Percentiles rank a stretch among this genome's conserved stretches.
These are phyloP conservation scores for Malurus alboscapulatus DNA, from an alignment of 2,113 vertebrate genomes.

Conservation along the genomic window DNA sequence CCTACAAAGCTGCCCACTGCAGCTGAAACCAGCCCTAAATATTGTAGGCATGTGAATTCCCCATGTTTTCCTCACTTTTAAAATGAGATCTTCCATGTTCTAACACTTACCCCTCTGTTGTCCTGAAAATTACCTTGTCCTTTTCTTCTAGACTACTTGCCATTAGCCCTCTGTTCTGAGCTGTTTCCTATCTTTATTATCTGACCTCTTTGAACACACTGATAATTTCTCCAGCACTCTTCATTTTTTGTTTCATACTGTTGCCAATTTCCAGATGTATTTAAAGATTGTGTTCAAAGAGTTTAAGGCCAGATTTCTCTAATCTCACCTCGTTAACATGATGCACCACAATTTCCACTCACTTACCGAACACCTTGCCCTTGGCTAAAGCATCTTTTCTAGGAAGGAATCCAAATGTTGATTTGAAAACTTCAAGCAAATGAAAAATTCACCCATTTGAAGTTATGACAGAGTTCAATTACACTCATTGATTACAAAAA, in stretches of 20 bases:
- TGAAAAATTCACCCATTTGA: not conserved
- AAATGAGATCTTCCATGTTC: not conserved
- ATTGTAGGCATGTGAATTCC: not conserved
- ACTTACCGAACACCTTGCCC: slow-evolving; percentile 8
- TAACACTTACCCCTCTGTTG: not conserved
- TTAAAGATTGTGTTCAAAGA: not conserved
- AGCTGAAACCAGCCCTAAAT: not conserved
- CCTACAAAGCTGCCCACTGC: not conserved
- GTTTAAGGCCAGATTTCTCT: slow-evolving; percentile 2
- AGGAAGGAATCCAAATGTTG: slow-evolving; percentile 28
- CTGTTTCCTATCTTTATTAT: not conserved
- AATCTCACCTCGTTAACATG: not conserved
- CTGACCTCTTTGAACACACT: not conserved
- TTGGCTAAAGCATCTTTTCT: slow-evolving; percentile 20
- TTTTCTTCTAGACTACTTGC: not conserved
- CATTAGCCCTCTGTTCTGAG: not conserved
- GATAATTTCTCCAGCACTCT: not conserved
- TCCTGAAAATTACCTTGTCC: not conserved
- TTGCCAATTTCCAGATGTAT: not conserved
- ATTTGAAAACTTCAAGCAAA: slow-evolving; percentile 18
- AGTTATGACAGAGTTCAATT: not conserved
- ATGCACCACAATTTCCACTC: not conserved
- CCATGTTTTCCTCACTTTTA: not conserved
- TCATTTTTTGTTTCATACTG: not conserved
- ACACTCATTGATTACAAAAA: not conserved